Conservation (phyloP, 2,888 invertebrate species). For the Neoitamus cyanurus region DNA sequence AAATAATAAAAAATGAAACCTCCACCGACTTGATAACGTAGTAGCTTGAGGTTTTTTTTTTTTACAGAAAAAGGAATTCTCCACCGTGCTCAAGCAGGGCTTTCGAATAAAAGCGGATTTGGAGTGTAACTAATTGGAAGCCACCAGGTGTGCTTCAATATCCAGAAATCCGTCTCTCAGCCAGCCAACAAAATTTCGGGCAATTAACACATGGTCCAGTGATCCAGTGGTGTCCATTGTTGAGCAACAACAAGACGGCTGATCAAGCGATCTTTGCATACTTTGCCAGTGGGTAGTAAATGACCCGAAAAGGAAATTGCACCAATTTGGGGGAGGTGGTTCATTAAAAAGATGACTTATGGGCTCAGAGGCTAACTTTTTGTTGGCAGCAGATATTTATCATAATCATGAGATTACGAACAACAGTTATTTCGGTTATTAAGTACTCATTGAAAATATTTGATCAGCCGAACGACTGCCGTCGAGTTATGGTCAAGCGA, state of each 20-base stretch:
- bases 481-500: not conserved
- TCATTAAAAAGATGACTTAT: not conserved
- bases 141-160: constrained; percentile 26
- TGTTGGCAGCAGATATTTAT: not conserved
- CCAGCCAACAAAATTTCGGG: not conserved
- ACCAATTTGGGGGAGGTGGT: not conserved
- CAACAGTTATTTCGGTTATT: not conserved
- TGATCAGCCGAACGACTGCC: not conserved
- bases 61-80: not conserved
- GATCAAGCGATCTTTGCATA: not conserved
- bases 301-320: not conserved
- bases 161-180: constrained; percentile 11
- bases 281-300: not conserved
- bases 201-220: not conserved
- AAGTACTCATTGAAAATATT: not conserved
- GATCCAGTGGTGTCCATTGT: not conserved
- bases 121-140: constrained; percentile 16
- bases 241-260: not conserved
- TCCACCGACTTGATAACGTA: not conserved
- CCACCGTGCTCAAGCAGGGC: not conserved
- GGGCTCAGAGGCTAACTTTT: not conserved
- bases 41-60: not conserved
- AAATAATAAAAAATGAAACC: not conserved
- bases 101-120: constrained; percentile 4
- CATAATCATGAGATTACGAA: not conserved